A percentile compares a stretch with the other conserved stretches of the same genome.
These are phyloP conservation scores for Halocaridina rubra DNA, from an alignment of 2,888 invertebrate species.

Conservation along the genomic window DNA sequence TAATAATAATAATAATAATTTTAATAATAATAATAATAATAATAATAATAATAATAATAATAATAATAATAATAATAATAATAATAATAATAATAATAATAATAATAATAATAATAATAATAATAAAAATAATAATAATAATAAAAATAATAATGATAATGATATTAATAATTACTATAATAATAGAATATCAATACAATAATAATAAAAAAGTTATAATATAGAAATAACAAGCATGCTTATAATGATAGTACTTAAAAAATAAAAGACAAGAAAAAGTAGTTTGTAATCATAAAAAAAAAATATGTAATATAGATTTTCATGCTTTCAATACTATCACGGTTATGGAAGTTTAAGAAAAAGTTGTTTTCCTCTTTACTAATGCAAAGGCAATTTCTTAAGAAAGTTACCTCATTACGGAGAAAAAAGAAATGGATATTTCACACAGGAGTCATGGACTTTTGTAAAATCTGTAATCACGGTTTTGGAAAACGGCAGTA, in stretches of 20 bases:
- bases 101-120: neutral
- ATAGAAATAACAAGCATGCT: neutral
- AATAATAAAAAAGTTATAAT: neutral
- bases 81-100: neutral
- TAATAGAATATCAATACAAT: neutral
- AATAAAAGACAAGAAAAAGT: neutral
- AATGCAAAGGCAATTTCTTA: no score
- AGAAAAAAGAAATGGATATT: no score
- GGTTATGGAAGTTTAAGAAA: no score
- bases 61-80: neutral
- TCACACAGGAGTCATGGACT: no score
- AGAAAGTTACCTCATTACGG: no score
- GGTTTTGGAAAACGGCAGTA: no score
- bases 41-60: neutral
- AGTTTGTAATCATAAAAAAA: no score
- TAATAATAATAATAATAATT: neutral
- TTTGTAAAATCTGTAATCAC: no score
- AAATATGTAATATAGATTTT: no score
- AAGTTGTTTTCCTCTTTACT: no score
- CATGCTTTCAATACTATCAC: no score
- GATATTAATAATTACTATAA: neutral
- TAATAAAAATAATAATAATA: neutral
- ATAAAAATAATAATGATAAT: neutral
- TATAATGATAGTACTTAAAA: neutral
- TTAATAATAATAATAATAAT: neutral